Base-by-base conservation (phyloP, 2,113 vertebrate species). In the Nicator chloris region DNA sequence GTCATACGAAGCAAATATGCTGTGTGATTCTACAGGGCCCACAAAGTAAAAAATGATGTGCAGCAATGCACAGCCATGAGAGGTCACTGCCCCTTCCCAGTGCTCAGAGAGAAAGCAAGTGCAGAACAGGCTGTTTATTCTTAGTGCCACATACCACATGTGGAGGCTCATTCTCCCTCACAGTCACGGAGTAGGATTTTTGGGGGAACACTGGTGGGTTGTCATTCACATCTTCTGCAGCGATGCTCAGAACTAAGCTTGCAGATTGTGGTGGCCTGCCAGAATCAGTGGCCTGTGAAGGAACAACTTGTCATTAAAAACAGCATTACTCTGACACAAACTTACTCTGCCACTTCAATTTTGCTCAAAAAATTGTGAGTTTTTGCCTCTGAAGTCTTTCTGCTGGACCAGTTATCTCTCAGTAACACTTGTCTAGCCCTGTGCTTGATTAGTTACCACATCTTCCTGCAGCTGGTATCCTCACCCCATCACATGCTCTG, bases 181-280 rank as follows among this genome's bases (percentile, higher is more conserved):
- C 84, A 5, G 90, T 70, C 73, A 96, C 69, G 0, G 78, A 64
- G 81, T 95, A 97, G 4, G 72, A 89, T 37, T 78, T 86, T 37
- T 92, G 95, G 30, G 85, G 81, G 47, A 97, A 88, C 76, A 94
- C 88, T 3, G 97, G 97, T 19, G 90, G 84, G 71, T 97, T 97
- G 85, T 97, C 97, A 54, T 97, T 96, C 76, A 65, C 68, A 44
- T 97, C 97, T 66, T 96, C 95, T n/a, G 97, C 96, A 19, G 60
- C 3, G 42, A 97, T 35, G 72, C 57, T 95, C 33, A 97, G 42
- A 68, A 37, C 64, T 57, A 94, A 51, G 80, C 87, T 91, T 45
- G 90, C 88, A 28, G 94, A 95, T 10, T 10, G 78, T 1, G 68
- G 9, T 0, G 91, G 93, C 13, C 24, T 82, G 15, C 97, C 97